These are phyloP conservation scores for Nyctalus aviator DNA, from an alignment of 2,797 vertebrate genomes.

Conservation along the genomic window DNA sequence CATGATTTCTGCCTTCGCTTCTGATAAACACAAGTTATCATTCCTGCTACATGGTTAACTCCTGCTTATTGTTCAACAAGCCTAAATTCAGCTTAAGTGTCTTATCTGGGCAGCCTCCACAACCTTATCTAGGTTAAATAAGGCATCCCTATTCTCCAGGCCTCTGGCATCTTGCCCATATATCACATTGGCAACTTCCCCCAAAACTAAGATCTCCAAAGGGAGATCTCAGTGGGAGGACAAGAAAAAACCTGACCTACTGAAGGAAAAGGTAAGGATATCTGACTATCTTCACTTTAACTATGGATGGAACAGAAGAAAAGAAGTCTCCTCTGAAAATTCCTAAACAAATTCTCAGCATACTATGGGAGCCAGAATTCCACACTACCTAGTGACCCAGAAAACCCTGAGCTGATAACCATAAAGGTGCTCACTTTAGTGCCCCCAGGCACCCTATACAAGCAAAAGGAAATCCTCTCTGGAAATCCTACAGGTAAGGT, in stretches of 20 bases:
- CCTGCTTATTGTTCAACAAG: not conserved
- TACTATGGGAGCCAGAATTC: not conserved
- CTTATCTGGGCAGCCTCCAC: not conserved
- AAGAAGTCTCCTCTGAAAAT: constrained; percentile 7
- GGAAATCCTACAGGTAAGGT: not conserved
- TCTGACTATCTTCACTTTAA: not conserved
- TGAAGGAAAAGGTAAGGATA: constrained; percentile 1
- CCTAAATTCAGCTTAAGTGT: not conserved
- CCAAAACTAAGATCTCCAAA: not conserved
- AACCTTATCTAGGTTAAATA: not conserved
- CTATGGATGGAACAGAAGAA: not conserved
- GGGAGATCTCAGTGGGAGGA: not conserved
- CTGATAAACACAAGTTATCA: not conserved
- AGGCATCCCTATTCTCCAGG: not conserved
- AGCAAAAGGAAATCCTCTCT: not conserved
- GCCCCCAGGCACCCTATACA: not conserved
- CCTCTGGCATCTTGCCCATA: not conserved
- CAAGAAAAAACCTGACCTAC: not conserved
- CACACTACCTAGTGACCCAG: not conserved
- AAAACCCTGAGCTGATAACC: constrained; percentile 16
- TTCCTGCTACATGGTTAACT: not conserved
- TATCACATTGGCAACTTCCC: not conserved
- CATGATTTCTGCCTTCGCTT: not conserved
- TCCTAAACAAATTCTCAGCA: not conserved
- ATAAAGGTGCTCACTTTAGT: constrained; percentile 1